Evolutionary conservation across 2,888 invertebrate genomes (phyloP), one percentile per base, ranked within the genome.

Genomic region (Julus scandinavius): DNA sequence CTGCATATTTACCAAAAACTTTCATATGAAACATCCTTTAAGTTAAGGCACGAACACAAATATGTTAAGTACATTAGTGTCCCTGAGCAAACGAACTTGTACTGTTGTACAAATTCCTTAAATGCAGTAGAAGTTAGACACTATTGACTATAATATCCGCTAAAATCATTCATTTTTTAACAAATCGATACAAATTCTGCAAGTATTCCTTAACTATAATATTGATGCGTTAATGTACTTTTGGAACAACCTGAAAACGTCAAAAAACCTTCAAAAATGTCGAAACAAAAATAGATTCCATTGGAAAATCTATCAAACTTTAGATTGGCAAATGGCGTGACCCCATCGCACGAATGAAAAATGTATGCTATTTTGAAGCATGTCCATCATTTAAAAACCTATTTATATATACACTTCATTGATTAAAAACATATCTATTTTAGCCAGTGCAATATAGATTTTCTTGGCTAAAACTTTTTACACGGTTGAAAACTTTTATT

Each of bases 331-430:
- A 29, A 72, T 72, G 20, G 72, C 72, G 72, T 72, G 72, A 72
- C 72, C 29, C 11, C 15, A 29, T 15, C 13, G 29, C 72, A 7
- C 29, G 0, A 29, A 20, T 20, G 29, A 72, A 20, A 72, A 72
- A 72, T 72, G 72, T 29, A 72, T 72, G 72, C 72, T 72, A 72
- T 72, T 72, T 72, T 72, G 72, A 72, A 20, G 29, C 11, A 72
- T 29, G 72, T 72, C 72, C 29, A 29, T 72, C 72, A 72, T 2
- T 20, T 7, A 3, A 29, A 72, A 6, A 17, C 3, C 20, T 72
- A 72, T 72, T 72, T 72, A 72, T 72, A 29, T 72, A 29, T 20
- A 72, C 29, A 7, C 29, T 72, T 72, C 72, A 72, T 72, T 72
- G 20, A 72, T 72, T 20, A 20, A n/a, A 72, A 29, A 72, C 6